Evolutionary conservation across 2,888 invertebrate genomes (phyloP), one percentile per base, ranked within the genome.

Genomic region (Dynastes grantii): DNA sequence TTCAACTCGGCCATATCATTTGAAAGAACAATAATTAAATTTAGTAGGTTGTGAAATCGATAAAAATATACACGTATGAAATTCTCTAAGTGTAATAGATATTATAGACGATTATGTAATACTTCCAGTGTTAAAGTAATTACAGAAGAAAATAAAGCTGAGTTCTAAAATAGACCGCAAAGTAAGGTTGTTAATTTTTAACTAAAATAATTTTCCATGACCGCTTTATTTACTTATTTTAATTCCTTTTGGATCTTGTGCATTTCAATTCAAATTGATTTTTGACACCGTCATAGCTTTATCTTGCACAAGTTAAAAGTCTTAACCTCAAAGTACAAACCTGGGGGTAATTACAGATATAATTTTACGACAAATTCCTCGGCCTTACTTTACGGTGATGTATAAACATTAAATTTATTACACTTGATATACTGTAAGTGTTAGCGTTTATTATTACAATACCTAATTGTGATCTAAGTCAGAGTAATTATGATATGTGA

Each of bases 391-490:
- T 63, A 29, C 63, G 29, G 63, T 63, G 45, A 45, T 29, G 61
- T 75, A n/a, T 22, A 61, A 61, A 49, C 61, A 61, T 75, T 61
- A 75, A 75, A 75, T 61, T 75, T 61, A 75, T 55, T 71, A 71
- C 55, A 71, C 61, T 61, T 75, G 63, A 61, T 75, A 71, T 71
- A 71, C 45, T 51, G 27, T 71, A 75, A 75, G 61, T 75, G 61
- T 61, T 75, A 75, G 61, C 13, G 61, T 75, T 75, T 75, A 58
- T 75, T 75, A 75, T 77, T 77, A 77, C 58, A 77, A 75, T 53
- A 81, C 76, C 73, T 76, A 49, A 79, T 81, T 83, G 82, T 83
- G 82, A 83, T 83, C 81, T 80, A 82, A 82, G 82, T 83, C 81
- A 83, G 80, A 82, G 80, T 81, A 80, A 80, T 77, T 79, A 78